Evolutionary conservation across 2,113 vertebrate genomes (phyloP).

Genomic region (Cryptotis parvus): DNA sequence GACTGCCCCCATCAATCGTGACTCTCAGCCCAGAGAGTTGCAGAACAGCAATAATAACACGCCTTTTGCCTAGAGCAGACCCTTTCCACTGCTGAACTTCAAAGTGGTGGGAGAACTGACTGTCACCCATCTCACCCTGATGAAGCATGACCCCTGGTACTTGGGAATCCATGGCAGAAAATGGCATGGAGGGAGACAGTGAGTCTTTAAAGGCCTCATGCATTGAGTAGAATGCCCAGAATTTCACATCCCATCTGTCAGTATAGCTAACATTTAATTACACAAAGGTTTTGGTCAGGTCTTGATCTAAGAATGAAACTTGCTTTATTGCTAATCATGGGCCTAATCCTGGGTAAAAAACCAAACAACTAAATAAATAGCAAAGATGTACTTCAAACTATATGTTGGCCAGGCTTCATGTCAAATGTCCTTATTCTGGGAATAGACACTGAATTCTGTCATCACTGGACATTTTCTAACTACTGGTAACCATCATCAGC

Average conservation of each 20-base stretch:
- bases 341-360: not conserved
- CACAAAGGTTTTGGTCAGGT: not conserved
- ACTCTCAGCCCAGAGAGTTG: no score
- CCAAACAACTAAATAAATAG: no score
- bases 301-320: not conserved
- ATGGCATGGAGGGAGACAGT: not conserved
- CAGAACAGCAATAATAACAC: not conserved
- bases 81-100: not conserved
- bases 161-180: not conserved
- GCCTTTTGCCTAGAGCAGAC: not conserved
- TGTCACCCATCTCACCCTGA: not conserved
- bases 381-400: no score
- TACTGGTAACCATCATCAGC: not conserved
- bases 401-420: no score
- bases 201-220: not conserved
- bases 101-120: not conserved
- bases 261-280: no score
- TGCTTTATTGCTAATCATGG: not conserved
- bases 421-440: no score
- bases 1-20: no score
- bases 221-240: fast-evolving
- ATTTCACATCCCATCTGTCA: not conserved
- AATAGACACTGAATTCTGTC: not conserved
- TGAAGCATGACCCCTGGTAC: not conserved
- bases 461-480: not conserved